Base-by-base conservation (phyloP, 1,140 invertebrate species). In the Linepithema humile region DNA sequence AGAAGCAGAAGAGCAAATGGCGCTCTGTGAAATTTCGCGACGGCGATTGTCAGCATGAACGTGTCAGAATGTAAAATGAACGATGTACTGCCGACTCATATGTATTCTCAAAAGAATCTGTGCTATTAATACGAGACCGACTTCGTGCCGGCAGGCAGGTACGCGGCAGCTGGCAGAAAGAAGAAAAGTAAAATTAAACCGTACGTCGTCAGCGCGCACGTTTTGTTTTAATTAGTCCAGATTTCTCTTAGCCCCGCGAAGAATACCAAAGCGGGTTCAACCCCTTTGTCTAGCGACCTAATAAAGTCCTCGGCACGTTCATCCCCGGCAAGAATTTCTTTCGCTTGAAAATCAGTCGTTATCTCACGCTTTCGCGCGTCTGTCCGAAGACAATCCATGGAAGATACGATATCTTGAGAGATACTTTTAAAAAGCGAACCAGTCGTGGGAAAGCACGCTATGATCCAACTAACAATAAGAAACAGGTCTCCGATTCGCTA, bases 141-240 rank as follows among this genome's bases (percentile, higher is more conserved):
- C 55, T 85, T 78, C 48, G 60, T 53, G 60, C 53, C 50, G 23
- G 57, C 75, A 35, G 17, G 35, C 29, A 29, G 67, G 20, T 72
- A 75, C 38, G 70, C 55, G 59, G 70, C 83, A 90, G 86, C 88
- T 82, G 70, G 83, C 12, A 45, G 29, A 32, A 72, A 45, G 73
- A 70, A 87, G 86, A 87, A 85, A 87, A 82, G 62, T 83, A 82
- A 86, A 75, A 82, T 90, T 90, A 90, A 90, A 86, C 85, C 38
- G 72, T 40, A 59, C 45, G 73, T 50, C 67, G 48, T 60, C 72
- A 38, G 48, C 50, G 82, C 35, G 74, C 80, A 86, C 82, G 67
- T 77, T 82, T 78, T 65, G 77, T 85, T 84, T 90, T 91, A 91
- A 91, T 91, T 91, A 90, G 72, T 90, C 84, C 70, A 85, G 80